Percentiles rank a stretch among this genome's conserved stretches.
phyloP scores from a whole-genome alignment of 2,888 invertebrate species.

The Pseudococcus longispinus region DNA sequence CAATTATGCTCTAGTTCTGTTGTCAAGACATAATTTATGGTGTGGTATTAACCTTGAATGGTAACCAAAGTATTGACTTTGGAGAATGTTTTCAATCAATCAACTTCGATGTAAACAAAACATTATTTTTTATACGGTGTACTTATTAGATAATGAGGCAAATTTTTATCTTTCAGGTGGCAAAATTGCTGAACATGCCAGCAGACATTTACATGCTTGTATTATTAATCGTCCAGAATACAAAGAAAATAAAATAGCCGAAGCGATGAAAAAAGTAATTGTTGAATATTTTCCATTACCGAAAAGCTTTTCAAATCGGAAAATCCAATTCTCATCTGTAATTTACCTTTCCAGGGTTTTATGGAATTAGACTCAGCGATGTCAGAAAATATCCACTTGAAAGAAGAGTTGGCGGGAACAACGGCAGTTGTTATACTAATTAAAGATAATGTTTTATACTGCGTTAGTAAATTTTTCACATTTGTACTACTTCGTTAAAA shows the following conservation, averaged over 20 bases:
- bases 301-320: neutral
- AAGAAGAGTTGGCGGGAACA: conserved; percentile 92
- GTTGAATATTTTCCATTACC: neutral
- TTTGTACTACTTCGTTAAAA: conserved; percentile 43
- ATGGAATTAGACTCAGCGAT: conserved; percentile 92
- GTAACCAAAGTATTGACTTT: conserved; percentile 34
- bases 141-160: neutral
- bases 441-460: conserved; percentile 85
- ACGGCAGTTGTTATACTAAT: conserved; percentile 88
- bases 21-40: neutral
- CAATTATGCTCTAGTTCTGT: neutral
- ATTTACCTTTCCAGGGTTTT: conserved; percentile 71
- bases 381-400: conserved; percentile 84
- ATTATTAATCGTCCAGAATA: conserved; percentile 84
- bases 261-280: conserved; percentile 80
- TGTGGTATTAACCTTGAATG: neutral
- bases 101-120: neutral
- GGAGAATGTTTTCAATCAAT: conserved; percentile 22
- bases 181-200: conserved; percentile 92
- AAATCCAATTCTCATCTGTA: neutral
- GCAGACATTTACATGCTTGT: conserved; percentile 92
- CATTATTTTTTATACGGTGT: neutral
- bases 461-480: conserved; percentile 67
- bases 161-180: conserved; percentile 69
- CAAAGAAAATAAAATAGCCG: conserved; percentile 79